Base-by-base conservation (phyloP, 2,888 invertebrate species). In the Chouioia cunea region DNA sequence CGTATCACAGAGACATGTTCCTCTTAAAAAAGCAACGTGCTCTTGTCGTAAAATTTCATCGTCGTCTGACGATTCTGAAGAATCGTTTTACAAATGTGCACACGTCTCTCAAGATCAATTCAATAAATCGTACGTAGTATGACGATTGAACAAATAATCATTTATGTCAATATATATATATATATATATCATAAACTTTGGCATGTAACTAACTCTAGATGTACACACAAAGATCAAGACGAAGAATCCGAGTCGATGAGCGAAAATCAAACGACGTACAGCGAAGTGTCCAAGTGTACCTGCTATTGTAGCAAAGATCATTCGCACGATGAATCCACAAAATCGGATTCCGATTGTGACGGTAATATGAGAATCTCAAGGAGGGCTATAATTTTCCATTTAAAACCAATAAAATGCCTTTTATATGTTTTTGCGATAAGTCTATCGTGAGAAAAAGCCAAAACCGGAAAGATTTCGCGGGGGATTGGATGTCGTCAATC, bases 261-360 rank as follows among this genome's bases (percentile, higher is more conserved):
- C 43, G 66, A 64, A 10, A 54, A 18, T 0, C 36, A 50, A 43
- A 69, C 64, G 2, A 14, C 27, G 2, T 20, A 10, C 53, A 73
- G 69, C 15, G 50, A 59, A n/a, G 43, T 43, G 16, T 70, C 70
- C 0, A 67, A 56, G 22, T 56, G 14, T n/a, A 70, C 57, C 36
- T 70, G 73, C 20, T 70, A 16, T n/a, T 73, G 60, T n/a, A 73
- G 67, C 52, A 64, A 62, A 23, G 43, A 60, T 44, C 36, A 73
- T 2, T 73, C 73, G 3, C 65, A 67, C 22, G 70, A 70, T 12
- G 53, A 62, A n/a, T 3, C 16, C 10, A n/a, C 18, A 0, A 56
- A 20, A n/a, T 36, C 65, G 2, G 47, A 63, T 22, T 50, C 65
- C 1, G 47, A 63, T 22, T 6, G 15, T 1, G 14, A 48, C 36